Base-by-base conservation (phyloP, 2,888 invertebrate genomes). In the Stenurella melanura region DNA sequence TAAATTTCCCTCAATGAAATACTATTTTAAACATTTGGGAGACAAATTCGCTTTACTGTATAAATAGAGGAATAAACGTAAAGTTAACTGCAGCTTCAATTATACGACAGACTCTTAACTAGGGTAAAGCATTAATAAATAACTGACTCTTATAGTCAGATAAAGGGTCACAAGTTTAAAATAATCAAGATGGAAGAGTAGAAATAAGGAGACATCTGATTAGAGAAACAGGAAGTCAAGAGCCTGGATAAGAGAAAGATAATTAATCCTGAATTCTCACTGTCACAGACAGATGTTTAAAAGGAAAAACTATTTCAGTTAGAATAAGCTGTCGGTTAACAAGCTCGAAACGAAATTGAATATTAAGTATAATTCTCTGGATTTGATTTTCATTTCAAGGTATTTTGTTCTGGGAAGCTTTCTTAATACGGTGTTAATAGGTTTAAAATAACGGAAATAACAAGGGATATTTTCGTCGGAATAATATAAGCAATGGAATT, bases 271-370 rank as follows among this genome's bases (percentile, higher is more conserved):
- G 81, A 81, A 84, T 83, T 85, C 83, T 84, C 83, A 83, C 83
- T 86, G 86, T 86, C 86, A 85, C 82, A 83, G 86, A 85, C 86
- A 86, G 86, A 86, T 86, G 85, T 82, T 85, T 80, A 56, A 82
- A 79, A 78, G 82, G 84, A 84, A 85, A 85, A 83, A 85, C 83
- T 83, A 85, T 83, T 83, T 82, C 81, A 82, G 78, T 81, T 82
- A 80, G 80, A 74, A 81, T 82, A 80, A 79, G 79, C 83, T 80
- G 81, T 79, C 82, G 78, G 79, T 75, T 79, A 78, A 78, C 79
- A 79, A 73, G 75, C 70, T 57, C 57, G 68, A 26, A 76, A 76
- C 78, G 75, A 80, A 81, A 83, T 82, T 83, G 79, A 82, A 83
- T 82, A 81, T 82, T 78, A 82, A 83, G 78, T 80, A 76, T 80